A percentile compares a stretch with the other conserved stretches of the same genome.
phyloP scores from a whole-genome alignment of 2,113 vertebrate species.

The Syrmaticus mikado region DNA sequence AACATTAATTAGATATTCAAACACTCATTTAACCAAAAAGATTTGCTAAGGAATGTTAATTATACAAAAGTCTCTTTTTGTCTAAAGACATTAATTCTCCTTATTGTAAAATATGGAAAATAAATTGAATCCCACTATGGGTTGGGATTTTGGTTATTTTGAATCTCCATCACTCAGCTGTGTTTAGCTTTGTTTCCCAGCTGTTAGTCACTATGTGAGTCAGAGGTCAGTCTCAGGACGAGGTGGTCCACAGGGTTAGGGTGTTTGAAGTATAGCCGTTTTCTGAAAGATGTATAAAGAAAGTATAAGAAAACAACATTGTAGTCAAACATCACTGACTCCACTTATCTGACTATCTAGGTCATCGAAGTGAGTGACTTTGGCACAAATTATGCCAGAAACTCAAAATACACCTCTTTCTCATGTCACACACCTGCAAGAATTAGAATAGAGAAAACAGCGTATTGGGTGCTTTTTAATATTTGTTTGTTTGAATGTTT shows the following conservation, averaged over 20 bases:
- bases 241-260: not conserved
- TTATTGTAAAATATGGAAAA: conserved; percentile 11
- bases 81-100: conserved; percentile 3
- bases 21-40: conserved; percentile 30
- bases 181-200: not conserved
- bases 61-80: conserved; percentile 13
- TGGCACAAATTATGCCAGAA: not conserved
- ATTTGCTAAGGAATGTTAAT: conserved; percentile 47
- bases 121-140: not conserved
- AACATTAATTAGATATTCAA: conserved; percentile 45
- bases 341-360: not conserved
- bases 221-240: not conserved
- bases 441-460: not conserved
- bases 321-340: not conserved
- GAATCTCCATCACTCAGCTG: not conserved
- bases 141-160: not conserved
- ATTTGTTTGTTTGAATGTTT: not conserved
- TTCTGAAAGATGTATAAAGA: not conserved
- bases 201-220: not conserved
- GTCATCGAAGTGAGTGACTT: not conserved
- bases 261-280: not conserved
- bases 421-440: not conserved
- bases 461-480: not conserved
- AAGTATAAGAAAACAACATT: not conserved
- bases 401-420: not conserved